Conservation (phyloP, 1,140 invertebrate genomes). For the Heliconius hermathena region DNA sequence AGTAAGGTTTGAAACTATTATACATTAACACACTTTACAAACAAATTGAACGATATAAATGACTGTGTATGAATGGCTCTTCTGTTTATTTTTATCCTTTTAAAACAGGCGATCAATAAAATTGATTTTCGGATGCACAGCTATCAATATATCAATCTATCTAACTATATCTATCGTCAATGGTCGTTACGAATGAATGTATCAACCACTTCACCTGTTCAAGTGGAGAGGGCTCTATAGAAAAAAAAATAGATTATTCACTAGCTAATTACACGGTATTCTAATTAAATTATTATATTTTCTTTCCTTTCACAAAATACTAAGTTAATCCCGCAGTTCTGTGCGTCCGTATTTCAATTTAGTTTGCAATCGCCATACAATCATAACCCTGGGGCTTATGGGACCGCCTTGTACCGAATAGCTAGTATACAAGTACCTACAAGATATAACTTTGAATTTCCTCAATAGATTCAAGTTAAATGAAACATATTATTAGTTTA, state of each 20-base stretch:
- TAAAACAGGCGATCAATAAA: neutral
- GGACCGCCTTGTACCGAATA: neutral
- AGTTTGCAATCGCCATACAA: conserved; percentile 10
- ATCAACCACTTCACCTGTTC: conserved; percentile 25
- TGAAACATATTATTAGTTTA: neutral
- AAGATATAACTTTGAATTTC: neutral
- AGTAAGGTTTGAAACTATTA: neutral
- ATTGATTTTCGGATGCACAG: conserved; percentile 6
- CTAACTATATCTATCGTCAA: neutral
- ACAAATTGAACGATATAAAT: neutral
- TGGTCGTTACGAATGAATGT: conserved; percentile 28
- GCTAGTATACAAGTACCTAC: neutral
- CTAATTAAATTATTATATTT: conserved; percentile 12
- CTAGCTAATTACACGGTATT: conserved; percentile 16
- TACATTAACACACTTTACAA: conserved; percentile 1
- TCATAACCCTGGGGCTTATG: conserved; percentile 13
- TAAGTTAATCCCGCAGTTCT: neutral
- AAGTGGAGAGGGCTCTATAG: conserved; percentile 20
- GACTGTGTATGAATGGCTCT: neutral
- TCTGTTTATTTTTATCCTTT: conserved; percentile 1
- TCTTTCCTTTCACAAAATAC: neutral
- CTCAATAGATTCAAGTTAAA: neutral
- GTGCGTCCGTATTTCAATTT: conserved; percentile 1
- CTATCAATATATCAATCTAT: neutral
- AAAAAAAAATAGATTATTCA: conserved; percentile 21